Conservation (phyloP, 2,113 vertebrate species). For the Carollia perspicillata region DNA sequence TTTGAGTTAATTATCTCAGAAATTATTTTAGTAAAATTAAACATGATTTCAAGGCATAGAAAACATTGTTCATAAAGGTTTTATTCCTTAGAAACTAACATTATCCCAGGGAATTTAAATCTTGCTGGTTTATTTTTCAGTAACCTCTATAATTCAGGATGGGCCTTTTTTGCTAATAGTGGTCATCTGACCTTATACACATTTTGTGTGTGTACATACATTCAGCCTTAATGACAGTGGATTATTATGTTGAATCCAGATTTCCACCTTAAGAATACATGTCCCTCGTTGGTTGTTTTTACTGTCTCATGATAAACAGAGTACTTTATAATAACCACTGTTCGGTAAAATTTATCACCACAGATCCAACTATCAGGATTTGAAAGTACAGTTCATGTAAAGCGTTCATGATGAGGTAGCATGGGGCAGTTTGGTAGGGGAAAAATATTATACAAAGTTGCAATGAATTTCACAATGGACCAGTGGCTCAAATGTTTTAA, state of each 20-base stretch:
- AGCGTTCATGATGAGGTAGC: not conserved
- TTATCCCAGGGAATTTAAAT: conserved; percentile 11
- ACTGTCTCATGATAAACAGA: not conserved
- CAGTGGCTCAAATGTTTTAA: not conserved
- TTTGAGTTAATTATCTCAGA: not conserved
- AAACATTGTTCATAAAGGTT: not conserved
- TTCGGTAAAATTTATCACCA: not conserved
- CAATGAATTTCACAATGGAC: not conserved
- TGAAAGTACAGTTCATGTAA: not conserved
- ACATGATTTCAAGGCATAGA: not conserved
- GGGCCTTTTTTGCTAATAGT: not conserved
- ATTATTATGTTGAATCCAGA: not conserved
- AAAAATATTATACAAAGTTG: not conserved
- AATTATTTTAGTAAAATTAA: not conserved
- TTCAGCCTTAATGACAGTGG: not conserved
- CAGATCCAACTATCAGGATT: not conserved
- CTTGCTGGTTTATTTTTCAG: not conserved
- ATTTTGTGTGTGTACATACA: not conserved
- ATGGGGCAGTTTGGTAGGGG: not conserved
- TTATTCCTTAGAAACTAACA: not conserved
- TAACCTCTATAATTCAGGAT: not conserved
- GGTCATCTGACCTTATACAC: not conserved
- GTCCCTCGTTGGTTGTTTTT: not conserved
- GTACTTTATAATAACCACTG: not conserved
- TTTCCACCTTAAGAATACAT: not conserved